Evolutionary conservation across 2,113 vertebrate genomes (phyloP), one percentile per base, ranked within the genome.

Genomic region (Grammomys dolichurus): DNA sequence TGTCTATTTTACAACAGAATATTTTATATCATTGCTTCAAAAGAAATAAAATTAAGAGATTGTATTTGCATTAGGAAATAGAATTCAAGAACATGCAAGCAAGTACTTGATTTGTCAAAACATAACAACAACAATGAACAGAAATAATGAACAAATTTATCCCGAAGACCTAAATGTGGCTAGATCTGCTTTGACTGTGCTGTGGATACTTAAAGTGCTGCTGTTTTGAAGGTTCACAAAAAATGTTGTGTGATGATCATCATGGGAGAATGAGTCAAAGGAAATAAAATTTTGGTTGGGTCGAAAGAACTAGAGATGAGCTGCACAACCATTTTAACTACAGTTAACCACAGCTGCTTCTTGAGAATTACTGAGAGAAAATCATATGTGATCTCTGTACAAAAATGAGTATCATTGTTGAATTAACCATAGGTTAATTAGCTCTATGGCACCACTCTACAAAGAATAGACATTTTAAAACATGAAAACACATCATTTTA

Each of bases 41-140:
- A 78, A n/a, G 8, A 91, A 78, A n/a, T 6, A 91, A 94, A 91
- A 92, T 70, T 89, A 12, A 36, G 48, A 91, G 2, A 22, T 8
- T 93, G 7, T 2, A 3, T 78, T 93, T 19, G 3, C 17, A 88
- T 40, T 43, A 87, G 22, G 88, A 96, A 89, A 11, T 1, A 81
- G 19, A 92, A 85, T 6, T 54, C 28, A 82, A 48, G 14, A n/a
- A 14, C 56, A 75, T 87, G 46, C n/a, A 48, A 67, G 6, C 11
- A 76, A 20, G 24, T 11, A 73, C 7, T 84, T 95, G 82, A 72
- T 89, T 89, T 96, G 89, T 33, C 72, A 87, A 90, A 13, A 70
- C 12, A 69, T 14, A 16, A 70, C 36, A 72, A 17, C 33, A n/a
- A 40, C 7, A n/a, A 72, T 7, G 17, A n/a, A 72, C 36, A n/a